Conservation (phyloP, 2,888 invertebrate species). For the Volucella zonaria region DNA sequence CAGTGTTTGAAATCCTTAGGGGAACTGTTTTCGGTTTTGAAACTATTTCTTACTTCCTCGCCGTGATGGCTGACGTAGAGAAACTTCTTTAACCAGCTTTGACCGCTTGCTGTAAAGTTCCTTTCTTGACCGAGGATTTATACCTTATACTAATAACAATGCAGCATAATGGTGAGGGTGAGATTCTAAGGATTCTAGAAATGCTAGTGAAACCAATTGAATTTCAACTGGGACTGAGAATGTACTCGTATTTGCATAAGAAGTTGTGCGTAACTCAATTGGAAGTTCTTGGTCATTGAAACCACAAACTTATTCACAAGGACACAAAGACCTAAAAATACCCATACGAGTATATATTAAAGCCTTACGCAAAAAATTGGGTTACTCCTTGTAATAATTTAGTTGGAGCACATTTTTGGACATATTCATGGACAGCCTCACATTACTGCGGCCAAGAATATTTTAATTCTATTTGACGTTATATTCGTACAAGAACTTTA, state of each 20-base stretch:
- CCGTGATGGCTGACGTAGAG: constrained; percentile 51
- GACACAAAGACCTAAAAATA: neutral
- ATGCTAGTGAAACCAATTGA: constrained; percentile 57
- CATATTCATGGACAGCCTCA: constrained; percentile 29
- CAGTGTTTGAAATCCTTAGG: constrained; percentile 43
- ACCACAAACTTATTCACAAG: constrained; percentile 31
- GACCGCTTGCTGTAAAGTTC: constrained; percentile 12
- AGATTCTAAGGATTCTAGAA: constrained; percentile 7
- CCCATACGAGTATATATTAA: neutral
- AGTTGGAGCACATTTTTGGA: constrained; percentile 40
- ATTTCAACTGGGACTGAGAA: constrained; percentile 39
- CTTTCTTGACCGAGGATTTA: constrained; percentile 52
- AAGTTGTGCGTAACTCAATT: constrained; percentile 60
- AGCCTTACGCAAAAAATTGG: constrained; percentile 28
- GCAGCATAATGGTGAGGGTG: constrained; percentile 37
- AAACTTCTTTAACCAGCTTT: constrained; percentile 37
- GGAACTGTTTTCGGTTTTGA: constrained; percentile 61
- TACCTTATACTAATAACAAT: constrained; percentile 37
- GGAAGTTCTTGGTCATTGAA: constrained; percentile 27
- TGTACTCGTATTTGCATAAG: constrained; percentile 58
- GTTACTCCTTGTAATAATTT: constrained; percentile 45
- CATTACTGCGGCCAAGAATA: constrained; percentile 62
- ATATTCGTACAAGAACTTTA: constrained; percentile 44
- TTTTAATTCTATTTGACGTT: constrained; percentile 57
- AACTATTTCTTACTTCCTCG: constrained; percentile 67